phyloP scores from a whole-genome alignment of 2,797 vertebrate genomes.

The Danio choprae region DNA sequence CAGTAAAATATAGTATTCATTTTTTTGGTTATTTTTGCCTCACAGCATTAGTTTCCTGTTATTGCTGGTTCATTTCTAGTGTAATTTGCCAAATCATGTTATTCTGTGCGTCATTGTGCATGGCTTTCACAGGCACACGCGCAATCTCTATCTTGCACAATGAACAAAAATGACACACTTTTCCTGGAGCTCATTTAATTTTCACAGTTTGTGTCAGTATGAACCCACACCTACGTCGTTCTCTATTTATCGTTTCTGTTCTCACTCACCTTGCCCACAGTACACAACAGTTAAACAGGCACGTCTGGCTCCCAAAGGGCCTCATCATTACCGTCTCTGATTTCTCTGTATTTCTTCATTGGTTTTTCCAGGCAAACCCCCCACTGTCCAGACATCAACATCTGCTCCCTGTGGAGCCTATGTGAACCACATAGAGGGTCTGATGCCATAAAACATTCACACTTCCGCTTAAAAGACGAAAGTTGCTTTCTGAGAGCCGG shows the following conservation, averaged over 20 bases:
- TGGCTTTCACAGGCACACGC: not conserved
- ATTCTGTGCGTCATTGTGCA: slow-evolving; percentile 10
- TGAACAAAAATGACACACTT: slow-evolving; percentile 15
- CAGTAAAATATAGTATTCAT: not conserved
- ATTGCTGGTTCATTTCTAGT: not conserved
- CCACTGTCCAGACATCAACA: slow-evolving; percentile 60
- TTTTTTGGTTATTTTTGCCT: not conserved
- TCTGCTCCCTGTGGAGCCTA: slow-evolving; percentile 35
- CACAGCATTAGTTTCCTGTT: not conserved
- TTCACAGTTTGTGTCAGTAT: slow-evolving; percentile 9
- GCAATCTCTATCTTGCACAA: not conserved
- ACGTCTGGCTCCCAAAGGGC: slow-evolving; percentile 17
- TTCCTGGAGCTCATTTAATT: slow-evolving; percentile 16
- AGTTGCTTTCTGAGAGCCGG: slow-evolving; percentile 11
- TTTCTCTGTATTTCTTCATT: slow-evolving; percentile 58
- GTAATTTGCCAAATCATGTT: not conserved
- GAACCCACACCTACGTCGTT: slow-evolving; percentile 5
- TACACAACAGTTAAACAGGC: not conserved
- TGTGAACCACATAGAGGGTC: slow-evolving; percentile 56
- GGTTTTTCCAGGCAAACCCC: slow-evolving; percentile 59
- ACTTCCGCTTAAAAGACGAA: slow-evolving; percentile 14
- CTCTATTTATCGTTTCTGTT: slow-evolving; percentile 36
- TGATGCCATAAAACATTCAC: slow-evolving; percentile 49
- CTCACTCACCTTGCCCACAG: slow-evolving; percentile 20
- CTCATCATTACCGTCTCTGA: slow-evolving; percentile 69